Evolutionary conservation across 2,888 invertebrate genomes (phyloP), one percentile per base, ranked within the genome.

Genomic region (Herminia tarsipennalis): DNA sequence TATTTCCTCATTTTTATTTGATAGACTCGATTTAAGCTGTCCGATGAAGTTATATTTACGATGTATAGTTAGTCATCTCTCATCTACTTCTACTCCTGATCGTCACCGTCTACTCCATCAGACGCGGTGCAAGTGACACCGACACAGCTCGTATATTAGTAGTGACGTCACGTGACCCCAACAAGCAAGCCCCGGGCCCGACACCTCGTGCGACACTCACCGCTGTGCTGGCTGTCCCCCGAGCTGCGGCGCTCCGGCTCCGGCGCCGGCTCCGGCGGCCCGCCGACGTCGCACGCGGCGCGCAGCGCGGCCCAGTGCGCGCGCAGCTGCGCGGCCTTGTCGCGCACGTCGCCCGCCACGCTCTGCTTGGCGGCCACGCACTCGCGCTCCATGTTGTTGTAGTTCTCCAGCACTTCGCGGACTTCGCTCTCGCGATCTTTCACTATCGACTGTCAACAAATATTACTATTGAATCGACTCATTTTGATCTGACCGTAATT

Each of bases 391-490:
- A 94, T 78, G 79, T 93, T 93, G 39, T 92, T 93, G 78, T 92
- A 94, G 79, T 94, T 94, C 75, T 94, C 94, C 32, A 94, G 70
- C 29, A 94, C 92, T 63, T 94, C 94, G 62, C 92, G 92, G 25
- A 94, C 92, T 71, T 94, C 94, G 49, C 90, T 83, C 70, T 93
- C 93, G 36, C 91, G 92, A 63, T 94, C 94, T 47, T 80, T 73
- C 8, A 93, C 85, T 27, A 78, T 75, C 2, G 72, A 79, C 93
- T 93, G 66, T 3, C 44, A 8, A 29, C 2, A 34, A 13, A n/a
- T n/a, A n/a, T n/a, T n/a, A n/a, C n/a, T n/a, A n/a, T n/a, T n/a
- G n/a, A n/a, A n/a, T n/a, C n/a, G n/a, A n/a, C n/a, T n/a, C n/a
- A n/a, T n/a, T n/a, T n/a, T n/a, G n/a, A n/a, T n/a, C n/a, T n/a